These are phyloP conservation scores for Diaperis boleti DNA, from an alignment of 2,888 invertebrate species.

Conservation along the genomic window DNA sequence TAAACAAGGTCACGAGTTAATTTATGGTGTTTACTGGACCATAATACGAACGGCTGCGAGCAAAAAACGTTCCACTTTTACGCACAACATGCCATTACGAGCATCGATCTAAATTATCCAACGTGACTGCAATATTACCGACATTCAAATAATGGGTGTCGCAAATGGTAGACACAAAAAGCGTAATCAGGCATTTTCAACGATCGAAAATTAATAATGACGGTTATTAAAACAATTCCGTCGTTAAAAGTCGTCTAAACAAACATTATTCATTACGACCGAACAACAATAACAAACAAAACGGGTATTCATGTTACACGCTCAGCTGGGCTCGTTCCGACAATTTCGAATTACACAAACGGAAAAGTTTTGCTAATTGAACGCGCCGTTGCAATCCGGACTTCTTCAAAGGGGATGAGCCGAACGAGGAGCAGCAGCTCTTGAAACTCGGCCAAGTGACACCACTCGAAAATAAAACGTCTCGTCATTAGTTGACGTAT, in stretches of 20 bases:
- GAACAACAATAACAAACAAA: slow-evolving; percentile 36
- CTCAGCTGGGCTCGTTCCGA: slow-evolving; percentile 44
- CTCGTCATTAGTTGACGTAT: slow-evolving; percentile 56
- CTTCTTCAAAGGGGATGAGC: slow-evolving; percentile 42
- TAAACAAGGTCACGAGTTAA: slow-evolving; percentile 48
- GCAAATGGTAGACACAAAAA: slow-evolving; percentile 34
- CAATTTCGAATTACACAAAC: slow-evolving; percentile 52
- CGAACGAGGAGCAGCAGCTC: slow-evolving; percentile 49
- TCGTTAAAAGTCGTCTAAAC: slow-evolving; percentile 5
- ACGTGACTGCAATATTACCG: slow-evolving; percentile 36
- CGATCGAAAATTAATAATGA: slow-evolving; percentile 25
- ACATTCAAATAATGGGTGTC: slow-evolving; percentile 38
- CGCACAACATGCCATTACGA: slow-evolving; percentile 34
- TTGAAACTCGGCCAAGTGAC: slow-evolving; percentile 55
- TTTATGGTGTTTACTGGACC: slow-evolving; percentile 47
- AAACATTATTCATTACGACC: not conserved
- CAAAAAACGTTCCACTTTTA: slow-evolving; percentile 43
- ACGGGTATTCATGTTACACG: slow-evolving; percentile 50
- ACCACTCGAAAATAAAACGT: slow-evolving; percentile 56
- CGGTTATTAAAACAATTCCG: slow-evolving; percentile 24
- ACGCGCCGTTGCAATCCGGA: slow-evolving; percentile 49
- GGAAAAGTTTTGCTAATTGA: slow-evolving; percentile 53
- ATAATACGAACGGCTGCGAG: slow-evolving; percentile 32
- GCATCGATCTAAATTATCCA: slow-evolving; percentile 41
- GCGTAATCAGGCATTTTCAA: slow-evolving; percentile 33